Conservation (phyloP, 2,113 vertebrate genomes). For the Porphyrio hochstetteri region DNA sequence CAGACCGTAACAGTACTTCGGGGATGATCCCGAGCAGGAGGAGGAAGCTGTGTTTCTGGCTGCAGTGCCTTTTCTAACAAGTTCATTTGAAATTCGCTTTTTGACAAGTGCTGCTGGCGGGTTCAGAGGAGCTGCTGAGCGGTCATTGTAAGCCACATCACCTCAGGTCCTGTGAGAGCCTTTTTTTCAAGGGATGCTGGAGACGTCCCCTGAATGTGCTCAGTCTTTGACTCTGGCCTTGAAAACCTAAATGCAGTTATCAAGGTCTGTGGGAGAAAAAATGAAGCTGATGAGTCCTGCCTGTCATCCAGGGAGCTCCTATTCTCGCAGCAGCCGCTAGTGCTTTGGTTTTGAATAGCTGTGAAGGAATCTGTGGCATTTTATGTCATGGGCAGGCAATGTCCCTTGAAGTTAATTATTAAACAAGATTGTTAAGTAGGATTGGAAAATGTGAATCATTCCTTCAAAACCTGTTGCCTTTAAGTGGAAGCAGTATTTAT, state of each 20-base stretch:
- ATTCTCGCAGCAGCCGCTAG: neutral
- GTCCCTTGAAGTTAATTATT: neutral
- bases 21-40: neutral
- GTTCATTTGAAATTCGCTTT: neutral
- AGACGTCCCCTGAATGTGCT: neutral
- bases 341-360: neutral
- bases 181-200: neutral
- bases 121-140: neutral
- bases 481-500: neutral
- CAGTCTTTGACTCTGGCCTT: neutral
- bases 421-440: neutral
- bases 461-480: conserved; percentile 23
- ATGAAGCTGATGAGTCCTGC: neutral
- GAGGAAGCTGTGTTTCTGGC: neutral
- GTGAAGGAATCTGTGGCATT: neutral
- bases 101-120: neutral
- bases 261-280: neutral
- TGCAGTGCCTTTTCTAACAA: neutral
- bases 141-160: neutral
- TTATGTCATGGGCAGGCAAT: neutral
- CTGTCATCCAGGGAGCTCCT: neutral
- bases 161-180: neutral
- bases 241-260: neutral
- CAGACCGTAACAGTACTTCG: neutral
- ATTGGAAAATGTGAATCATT: neutral